A percentile compares a stretch with the other conserved stretches of the same genome.
Conservation (phyloP, 1,140 invertebrate genomes). For the Heliconius congener region DNA sequence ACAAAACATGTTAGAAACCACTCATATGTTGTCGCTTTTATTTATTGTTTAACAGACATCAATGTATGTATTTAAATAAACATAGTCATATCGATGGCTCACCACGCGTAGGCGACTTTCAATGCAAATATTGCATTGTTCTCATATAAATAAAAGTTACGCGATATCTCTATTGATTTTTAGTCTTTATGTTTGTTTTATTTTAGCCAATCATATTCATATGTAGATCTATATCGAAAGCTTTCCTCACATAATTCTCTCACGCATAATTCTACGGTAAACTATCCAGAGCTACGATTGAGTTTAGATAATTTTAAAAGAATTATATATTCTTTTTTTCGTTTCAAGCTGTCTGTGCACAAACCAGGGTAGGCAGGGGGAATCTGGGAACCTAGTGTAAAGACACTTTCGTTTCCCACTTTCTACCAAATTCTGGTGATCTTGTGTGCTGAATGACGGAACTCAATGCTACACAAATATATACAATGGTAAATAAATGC, state of each 20-base stretch:
- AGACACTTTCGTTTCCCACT: too few species aligned
- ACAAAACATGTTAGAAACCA: not conserved
- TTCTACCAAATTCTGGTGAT: too few species aligned
- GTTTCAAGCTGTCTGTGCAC: too few species aligned
- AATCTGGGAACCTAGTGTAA: too few species aligned
- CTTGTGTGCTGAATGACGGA: too few species aligned
- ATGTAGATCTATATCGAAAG: not conserved
- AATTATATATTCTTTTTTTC: too few species aligned
- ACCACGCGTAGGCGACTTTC: slow-evolving; percentile 9
- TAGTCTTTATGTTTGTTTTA: not conserved
- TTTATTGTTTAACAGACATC: not conserved
- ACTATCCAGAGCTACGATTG: not conserved
- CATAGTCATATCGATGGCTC: not conserved
- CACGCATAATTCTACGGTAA: not conserved
- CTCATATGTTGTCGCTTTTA: not conserved
- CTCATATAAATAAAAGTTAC: slow-evolving; percentile 9
- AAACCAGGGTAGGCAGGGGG: too few species aligned
- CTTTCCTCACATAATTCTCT: not conserved
- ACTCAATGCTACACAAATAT: too few species aligned
- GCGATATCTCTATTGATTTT: not conserved
- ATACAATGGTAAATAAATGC: too few species aligned
- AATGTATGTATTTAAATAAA: not conserved
- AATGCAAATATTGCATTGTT: slow-evolving; percentile 25
- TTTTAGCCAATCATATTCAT: not conserved
- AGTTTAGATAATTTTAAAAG: too few species aligned